Percentiles rank a stretch among this genome's conserved stretches.
These are phyloP conservation scores for Drosophila falleni DNA, from an alignment of 2,888 invertebrate genomes.

Conservation along the genomic window DNA sequence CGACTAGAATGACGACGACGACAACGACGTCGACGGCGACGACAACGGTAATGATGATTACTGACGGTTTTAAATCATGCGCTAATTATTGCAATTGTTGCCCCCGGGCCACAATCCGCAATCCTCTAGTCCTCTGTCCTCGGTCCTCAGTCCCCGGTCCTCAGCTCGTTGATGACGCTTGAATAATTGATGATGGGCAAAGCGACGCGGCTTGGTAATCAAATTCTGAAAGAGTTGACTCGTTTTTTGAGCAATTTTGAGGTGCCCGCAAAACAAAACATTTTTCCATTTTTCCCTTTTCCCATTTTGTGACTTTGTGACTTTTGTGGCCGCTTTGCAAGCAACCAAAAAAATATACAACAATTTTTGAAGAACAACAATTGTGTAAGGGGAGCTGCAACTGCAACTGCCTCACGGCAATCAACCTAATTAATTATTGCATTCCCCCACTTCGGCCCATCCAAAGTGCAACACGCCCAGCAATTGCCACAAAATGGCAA, in stretches of 20 bases:
- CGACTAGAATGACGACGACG: conserved; percentile 43
- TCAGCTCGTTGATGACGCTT: conserved; percentile 57
- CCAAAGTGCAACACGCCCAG: conserved; percentile 12
- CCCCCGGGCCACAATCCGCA: conserved; percentile 29
- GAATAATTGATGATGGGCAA: conserved; percentile 78
- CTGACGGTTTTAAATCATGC: conserved; percentile 81
- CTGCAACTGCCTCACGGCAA: conserved; percentile 63
- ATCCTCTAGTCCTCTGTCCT: not conserved
- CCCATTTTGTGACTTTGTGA: conserved; percentile 33
- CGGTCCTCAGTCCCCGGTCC: conserved; percentile 4
- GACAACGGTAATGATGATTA: conserved; percentile 79
- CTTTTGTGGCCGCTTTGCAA: conserved; percentile 34
- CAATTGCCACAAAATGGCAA: conserved; percentile 32
- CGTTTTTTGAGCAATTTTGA: conserved; percentile 41
- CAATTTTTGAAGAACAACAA: not conserved
- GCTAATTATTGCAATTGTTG: conserved; percentile 82
- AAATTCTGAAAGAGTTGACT: conserved; percentile 74
- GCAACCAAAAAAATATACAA: conserved; percentile 1
- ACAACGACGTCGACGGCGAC: conserved; percentile 41
- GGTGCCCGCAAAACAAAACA: conserved; percentile 55
- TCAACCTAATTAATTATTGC: conserved; percentile 78
- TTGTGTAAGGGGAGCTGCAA: conserved; percentile 26
- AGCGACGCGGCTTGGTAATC: conserved; percentile 60
- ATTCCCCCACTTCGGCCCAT: conserved; percentile 11
- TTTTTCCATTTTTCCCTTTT: conserved; percentile 28